A percentile compares a stretch with the other conserved stretches of the same genome.
These are phyloP conservation scores for Elephas maximus DNA, from an alignment of 2,113 vertebrate genomes.

Conservation along the genomic window DNA sequence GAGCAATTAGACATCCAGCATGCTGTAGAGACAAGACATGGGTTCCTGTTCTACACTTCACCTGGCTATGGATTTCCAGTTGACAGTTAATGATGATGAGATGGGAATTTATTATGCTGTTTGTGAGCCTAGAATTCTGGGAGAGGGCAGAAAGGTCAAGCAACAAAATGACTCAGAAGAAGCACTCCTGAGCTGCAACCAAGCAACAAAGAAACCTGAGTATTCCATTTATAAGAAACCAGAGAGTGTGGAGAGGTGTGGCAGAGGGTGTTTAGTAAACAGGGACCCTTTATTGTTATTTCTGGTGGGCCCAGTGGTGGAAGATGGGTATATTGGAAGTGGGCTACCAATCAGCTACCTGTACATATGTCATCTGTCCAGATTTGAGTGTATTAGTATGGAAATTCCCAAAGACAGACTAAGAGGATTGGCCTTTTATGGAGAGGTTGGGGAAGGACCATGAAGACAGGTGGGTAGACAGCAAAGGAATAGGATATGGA, in stretches of 20 bases:
- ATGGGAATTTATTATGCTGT: slow-evolving; percentile 87
- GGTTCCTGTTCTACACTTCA: slow-evolving; percentile 82
- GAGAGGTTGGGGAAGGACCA: neutral
- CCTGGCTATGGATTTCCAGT: slow-evolving; percentile 83
- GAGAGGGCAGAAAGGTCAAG: slow-evolving; percentile 85
- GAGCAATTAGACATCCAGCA: slow-evolving; percentile 85
- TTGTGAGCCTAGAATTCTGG: slow-evolving; percentile 81
- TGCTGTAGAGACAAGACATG: slow-evolving; percentile 84
- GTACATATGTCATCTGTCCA: neutral
- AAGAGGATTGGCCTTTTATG: neutral
- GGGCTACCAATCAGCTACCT: slow-evolving; percentile 46
- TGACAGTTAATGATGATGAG: slow-evolving; percentile 88
- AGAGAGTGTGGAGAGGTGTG: neutral
- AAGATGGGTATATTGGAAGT: neutral
- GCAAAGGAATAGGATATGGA: neutral
- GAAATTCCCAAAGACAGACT: neutral
- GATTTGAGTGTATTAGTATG: neutral
- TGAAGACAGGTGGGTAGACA: neutral
- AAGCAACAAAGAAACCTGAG: slow-evolving; percentile 35
- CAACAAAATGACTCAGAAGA: slow-evolving; percentile 71
- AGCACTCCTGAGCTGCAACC: slow-evolving; percentile 70
- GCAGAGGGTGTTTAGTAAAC: slow-evolving; percentile 15
- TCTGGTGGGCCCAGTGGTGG: neutral
- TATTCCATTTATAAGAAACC: slow-evolving; percentile 72
- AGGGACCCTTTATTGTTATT: slow-evolving; percentile 38